phyloP scores from a whole-genome alignment of 2,888 invertebrate species.

The Nomada fucata region DNA sequence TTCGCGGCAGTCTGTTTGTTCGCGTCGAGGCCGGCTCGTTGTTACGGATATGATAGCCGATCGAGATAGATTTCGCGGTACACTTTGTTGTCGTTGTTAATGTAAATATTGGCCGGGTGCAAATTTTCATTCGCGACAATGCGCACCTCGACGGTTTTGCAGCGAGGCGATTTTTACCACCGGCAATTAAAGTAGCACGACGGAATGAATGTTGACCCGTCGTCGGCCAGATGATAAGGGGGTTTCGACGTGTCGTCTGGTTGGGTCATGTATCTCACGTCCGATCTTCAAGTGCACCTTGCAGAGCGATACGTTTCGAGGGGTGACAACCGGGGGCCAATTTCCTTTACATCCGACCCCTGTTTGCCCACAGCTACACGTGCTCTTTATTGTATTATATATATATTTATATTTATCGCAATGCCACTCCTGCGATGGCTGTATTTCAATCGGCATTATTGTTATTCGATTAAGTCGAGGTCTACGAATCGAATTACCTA shows the following conservation, averaged over 20 bases:
- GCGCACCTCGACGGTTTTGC: background rate
- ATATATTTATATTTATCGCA: too few relatives aligned
- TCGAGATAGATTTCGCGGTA: conserved; percentile 23
- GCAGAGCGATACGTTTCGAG: conserved; percentile 10
- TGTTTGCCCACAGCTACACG: background rate
- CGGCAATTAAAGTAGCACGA: background rate
- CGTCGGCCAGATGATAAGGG: background rate
- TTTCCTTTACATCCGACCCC: conserved; percentile 1
- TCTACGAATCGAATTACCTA: too few relatives aligned
- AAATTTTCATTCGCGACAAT: conserved; percentile 16
- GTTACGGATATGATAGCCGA: background rate
- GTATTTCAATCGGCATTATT: too few relatives aligned
- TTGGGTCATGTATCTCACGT: conserved; percentile 39
- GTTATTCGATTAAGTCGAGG: too few relatives aligned
- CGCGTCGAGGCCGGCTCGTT: background rate
- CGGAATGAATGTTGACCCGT: background rate
- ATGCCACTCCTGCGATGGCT: too few relatives aligned
- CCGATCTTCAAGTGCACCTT: conserved; percentile 28
- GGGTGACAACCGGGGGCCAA: conserved; percentile 19
- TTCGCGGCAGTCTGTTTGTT: background rate
- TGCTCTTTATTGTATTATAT: too few relatives aligned
- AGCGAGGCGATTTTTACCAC: background rate
- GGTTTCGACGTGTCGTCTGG: background rate
- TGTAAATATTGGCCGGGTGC: conserved; percentile 17
- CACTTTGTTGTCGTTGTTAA: background rate